Base-by-base conservation (phyloP, 2,888 invertebrate genomes). In the Torymus auratus region DNA sequence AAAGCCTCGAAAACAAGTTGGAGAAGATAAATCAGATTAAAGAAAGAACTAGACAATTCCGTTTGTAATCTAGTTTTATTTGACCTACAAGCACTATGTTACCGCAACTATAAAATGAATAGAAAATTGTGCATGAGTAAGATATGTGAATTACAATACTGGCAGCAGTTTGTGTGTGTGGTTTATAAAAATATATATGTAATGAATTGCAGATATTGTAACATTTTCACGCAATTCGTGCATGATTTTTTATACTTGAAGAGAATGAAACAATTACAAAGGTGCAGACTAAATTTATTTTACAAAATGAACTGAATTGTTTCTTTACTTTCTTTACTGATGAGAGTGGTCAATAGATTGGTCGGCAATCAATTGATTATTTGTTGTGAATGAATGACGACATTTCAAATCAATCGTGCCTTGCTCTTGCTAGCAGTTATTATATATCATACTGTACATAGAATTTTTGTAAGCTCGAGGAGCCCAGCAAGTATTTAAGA, bases 341-440 rank as follows among this genome's bases (percentile, higher is more conserved):
- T 15, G n/a, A 20, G n/a, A 67, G 41, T 71, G 62, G 55, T 74
- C 41, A 67, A 56, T 75, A 50, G 61, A 73, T 74, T 75, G 15
- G 52, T 69, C 2, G 13, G 14, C 53, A 60, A 65, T 77, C 62
- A 62, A 73, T 82, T 79, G 62, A 53, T 75, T 78, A 69, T 82
- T 82, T 71, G 71, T 56, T 78, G 68, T 78, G 80, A 80, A 82
- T 76, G 68, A 82, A 83, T 71, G 74, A 80, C 82, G 83, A 83
- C 76, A 83, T 83, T 84, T 83, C 81, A 84, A 86, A 84, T 85
- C 85, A 85, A 85, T 85, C 83, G 88, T 88, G 88, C 88, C 88
- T 88, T 88, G 88, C 83, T 87, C 85, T 85, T 85, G 84, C 84
- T 84, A 86, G 85, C 86, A 86, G 78, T 82, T 85, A 78, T 70